Base-by-base conservation (phyloP, 1,140 invertebrate species). In the Oedothorax gibbosus region DNA sequence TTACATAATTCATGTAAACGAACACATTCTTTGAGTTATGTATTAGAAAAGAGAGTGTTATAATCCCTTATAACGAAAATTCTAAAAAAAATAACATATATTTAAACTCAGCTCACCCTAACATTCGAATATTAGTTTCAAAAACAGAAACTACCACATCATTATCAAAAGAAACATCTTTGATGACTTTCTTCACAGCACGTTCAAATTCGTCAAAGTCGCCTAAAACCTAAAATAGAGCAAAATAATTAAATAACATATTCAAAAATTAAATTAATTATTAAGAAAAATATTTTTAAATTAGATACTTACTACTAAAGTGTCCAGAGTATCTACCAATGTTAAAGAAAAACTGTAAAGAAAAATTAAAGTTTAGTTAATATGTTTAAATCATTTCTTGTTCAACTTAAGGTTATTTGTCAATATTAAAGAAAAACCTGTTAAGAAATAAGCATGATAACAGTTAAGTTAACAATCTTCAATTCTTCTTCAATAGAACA, bases 81-180 rank as follows among this genome's bases (percentile, higher is more conserved):
- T 4, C 12, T 54, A 56, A 73, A 73, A n/a, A 73, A 54, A n/a
- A 6, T 49, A 73, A 56, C 0, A 73, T n/a, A 73, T 68, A 35
- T 10, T 54, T 20, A 73, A 20, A 57, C 11, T 87, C 83, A 10
- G 92, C 92, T 93, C 91, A 97, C 94, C 98, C 98, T 50, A 99
- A 91, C 91, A 99, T 95, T 85, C 98, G 92, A 88, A 99, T 99
- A 90, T 99, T 99, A 12, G 97, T 99, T 91, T 99, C 98, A 91
- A 99, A 99, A 9, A 99, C 96, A 0, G 97, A 99, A 15, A 99
- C 98, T 85, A 98, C 94, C 81, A 99, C 93, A 91, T 99, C 97
- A 87, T 93, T 95, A 90, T 99, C 96, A 91, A 99, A 99, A 84
- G 91, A 93, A 14, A 99, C 95, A 91, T 97, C 94, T 86, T 91